phyloP scores from a whole-genome alignment of 2,888 invertebrate species.

The Tipula vernalis region DNA sequence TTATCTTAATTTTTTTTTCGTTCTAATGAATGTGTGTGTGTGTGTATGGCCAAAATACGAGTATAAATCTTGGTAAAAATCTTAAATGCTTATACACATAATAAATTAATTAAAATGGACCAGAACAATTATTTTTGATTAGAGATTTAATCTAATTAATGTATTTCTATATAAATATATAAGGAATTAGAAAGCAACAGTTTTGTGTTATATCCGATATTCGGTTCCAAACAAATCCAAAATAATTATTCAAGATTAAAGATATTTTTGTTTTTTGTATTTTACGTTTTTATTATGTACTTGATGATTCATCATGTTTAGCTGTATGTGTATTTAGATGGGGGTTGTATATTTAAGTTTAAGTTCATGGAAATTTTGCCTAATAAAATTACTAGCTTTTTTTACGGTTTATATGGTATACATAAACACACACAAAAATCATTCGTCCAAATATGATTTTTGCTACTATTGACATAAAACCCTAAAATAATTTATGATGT shows the following conservation, averaged over 20 bases:
- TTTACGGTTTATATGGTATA: background rate
- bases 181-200: background rate
- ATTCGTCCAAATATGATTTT: background rate
- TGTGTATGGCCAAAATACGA: background rate
- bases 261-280: background rate
- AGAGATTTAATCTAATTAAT: slow-evolving; percentile 4
- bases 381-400: background rate
- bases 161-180: background rate
- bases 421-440: background rate
- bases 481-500: background rate
- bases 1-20: background rate
- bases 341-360: background rate
- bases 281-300: background rate
- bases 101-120: slow-evolving; percentile 4
- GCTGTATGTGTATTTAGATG: background rate
- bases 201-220: background rate
- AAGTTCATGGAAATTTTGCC: background rate
- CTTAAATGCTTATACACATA: background rate
- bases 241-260: background rate
- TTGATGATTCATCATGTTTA: background rate
- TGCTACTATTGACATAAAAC: background rate
- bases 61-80: background rate
- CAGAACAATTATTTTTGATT: background rate
- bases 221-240: background rate
- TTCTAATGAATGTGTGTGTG: background rate